Conservation (phyloP, 2,113 vertebrate genomes). For the Tylochromis polylepis region DNA sequence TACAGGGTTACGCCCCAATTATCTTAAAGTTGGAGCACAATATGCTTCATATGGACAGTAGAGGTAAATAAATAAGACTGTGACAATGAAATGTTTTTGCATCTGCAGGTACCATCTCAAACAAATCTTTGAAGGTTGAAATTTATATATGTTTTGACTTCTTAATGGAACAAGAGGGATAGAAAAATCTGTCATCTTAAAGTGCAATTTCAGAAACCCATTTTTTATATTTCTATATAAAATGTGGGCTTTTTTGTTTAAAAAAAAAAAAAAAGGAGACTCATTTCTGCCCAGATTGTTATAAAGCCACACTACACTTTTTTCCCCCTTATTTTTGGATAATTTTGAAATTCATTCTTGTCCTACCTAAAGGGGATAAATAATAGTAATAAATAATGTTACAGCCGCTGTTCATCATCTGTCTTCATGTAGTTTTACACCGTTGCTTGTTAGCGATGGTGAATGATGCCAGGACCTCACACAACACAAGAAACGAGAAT, state of each 20-base stretch:
- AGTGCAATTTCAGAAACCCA: constrained; percentile 49
- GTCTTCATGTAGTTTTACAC: neutral
- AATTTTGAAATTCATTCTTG: neutral
- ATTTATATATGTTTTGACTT: neutral
- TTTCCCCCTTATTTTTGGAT: neutral
- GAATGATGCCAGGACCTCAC: neutral
- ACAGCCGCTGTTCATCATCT: neutral
- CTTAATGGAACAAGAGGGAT: neutral
- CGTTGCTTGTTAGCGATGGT: neutral
- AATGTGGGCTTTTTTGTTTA: neutral
- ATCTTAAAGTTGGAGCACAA: neutral
- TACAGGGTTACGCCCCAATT: constrained; percentile 6
- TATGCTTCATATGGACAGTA: neutral
- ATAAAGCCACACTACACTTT: neutral
- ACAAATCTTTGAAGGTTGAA: neutral
- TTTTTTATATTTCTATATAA: neutral
- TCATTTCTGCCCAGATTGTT: neutral
- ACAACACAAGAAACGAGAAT: neutral
- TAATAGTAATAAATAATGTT: neutral
- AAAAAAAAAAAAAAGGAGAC: constrained; percentile 13
- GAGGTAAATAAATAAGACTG: neutral
- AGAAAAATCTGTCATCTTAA: constrained; percentile 6
- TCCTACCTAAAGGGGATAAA: neutral
- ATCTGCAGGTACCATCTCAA: neutral
- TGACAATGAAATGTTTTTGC: neutral